Conservation (phyloP, 2,113 vertebrate species). For the Chaetodon auriga region DNA sequence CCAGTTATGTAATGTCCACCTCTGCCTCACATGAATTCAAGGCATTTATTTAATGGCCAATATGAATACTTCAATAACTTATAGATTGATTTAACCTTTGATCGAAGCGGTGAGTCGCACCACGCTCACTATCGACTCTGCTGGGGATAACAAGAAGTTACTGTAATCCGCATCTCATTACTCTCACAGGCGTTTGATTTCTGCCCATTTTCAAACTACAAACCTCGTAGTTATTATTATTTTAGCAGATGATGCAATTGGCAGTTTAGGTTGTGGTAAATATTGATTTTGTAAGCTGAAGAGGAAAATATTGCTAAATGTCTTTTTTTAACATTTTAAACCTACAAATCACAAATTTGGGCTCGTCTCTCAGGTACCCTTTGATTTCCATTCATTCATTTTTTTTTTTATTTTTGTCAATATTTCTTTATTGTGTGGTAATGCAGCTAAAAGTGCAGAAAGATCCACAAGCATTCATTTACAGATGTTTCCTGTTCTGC, state of each 20-base stretch:
- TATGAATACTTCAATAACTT: conserved; percentile 65
- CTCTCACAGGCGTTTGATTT: not conserved
- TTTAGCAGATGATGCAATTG: not conserved
- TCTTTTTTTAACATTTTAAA: not conserved
- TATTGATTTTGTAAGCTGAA: not conserved
- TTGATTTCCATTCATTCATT: too few relatives aligned
- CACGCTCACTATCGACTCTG: not conserved
- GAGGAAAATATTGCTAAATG: not conserved
- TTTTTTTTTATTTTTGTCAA: too few relatives aligned
- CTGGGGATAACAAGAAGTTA: not conserved
- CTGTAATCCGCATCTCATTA: not conserved
- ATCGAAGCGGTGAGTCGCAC: conserved; percentile 33
- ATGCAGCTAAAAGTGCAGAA: too few relatives aligned
- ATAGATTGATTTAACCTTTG: conserved; percentile 62
- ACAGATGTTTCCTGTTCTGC: too few relatives aligned
- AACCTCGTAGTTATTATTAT: not conserved
- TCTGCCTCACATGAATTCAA: conserved; percentile 68
- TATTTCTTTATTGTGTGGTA: too few relatives aligned
- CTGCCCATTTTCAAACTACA: not conserved
- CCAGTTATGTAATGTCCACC: conserved; percentile 74
- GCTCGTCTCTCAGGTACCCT: too few relatives aligned
- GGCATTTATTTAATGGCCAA: conserved; percentile 66
- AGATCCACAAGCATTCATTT: too few relatives aligned
- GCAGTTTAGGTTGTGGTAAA: not conserved
- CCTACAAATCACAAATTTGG: not conserved